Base-by-base conservation (phyloP, 1,140 invertebrate species). In the Diorhabda sublineata region DNA sequence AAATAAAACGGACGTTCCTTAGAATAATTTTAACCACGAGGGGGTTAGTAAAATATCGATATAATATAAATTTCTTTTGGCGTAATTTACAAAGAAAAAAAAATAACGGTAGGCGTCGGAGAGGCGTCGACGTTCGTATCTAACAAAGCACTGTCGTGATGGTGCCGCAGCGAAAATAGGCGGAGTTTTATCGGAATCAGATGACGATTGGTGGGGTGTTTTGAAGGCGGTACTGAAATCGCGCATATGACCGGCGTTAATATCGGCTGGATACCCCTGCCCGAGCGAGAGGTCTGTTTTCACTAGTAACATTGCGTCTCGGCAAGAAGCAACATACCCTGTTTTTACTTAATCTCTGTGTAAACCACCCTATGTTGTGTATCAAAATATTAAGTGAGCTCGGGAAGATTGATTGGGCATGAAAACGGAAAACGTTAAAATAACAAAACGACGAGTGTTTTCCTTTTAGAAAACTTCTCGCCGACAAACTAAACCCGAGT, bases 271-370 rank as follows among this genome's bases (percentile, higher is more conserved):
- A 63, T 56, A 68, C 67, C 70, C 69, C 69, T 71, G 69, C 52
- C 61, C 67, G 60, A 60, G 45, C 64, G 73, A 71, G 47, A 3
- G 3, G 68, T 74, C 75, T 81, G 80, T 81, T 81, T 81, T 80
- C 77, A 81, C 74, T 81, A 81, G 80, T 81, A 81, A 81, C 79
- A 81, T 81, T 79, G 79, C 76, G 79, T 75, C 78, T 67, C 73
- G 72, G 72, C 75, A 66, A 76, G 78, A 76, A 80, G 79, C 79
- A 76, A 79, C 78, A 78, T 76, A 76, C 77, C 67, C 73, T 81
- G 80, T 81, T 81, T 81, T 81, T 79, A 80, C 80, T 81, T 81
- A 81, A 79, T 80, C 79, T 78, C 74, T 81, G 79, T 80, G 79
- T 81, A 81, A 81, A 81, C 79, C 74, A 73, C 61, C 77, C 77